Evolutionary conservation across 2,888 invertebrate genomes (phyloP), one percentile per base, ranked within the genome.

Genomic region (Digitonthophagus gazella): DNA sequence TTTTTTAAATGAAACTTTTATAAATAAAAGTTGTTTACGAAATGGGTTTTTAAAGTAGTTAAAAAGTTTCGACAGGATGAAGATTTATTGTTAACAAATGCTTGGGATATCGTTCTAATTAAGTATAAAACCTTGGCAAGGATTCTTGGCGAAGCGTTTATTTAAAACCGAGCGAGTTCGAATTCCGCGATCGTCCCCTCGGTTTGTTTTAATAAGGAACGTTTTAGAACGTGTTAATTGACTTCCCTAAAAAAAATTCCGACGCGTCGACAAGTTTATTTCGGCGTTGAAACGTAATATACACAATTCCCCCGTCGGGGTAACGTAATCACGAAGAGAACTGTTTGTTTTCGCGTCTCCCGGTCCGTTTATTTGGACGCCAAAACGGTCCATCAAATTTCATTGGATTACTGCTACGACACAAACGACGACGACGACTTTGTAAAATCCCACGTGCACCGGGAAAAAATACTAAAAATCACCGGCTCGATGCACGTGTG

Each of bases 31-130:
- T 44, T 1, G 11, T 44, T 44, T 8, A 44, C 6, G 3, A 6
- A 22, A n/a, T n/a, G n/a, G n/a, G n/a, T n/a, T n/a, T n/a, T 22
- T 22, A 22, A 22, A 4, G 22, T 3, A 22, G 6, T 44, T 44
- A 44, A 44, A 11, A 11, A 11, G 6, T 44, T 44, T 44, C 28
- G 28, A 44, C 28, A 5, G 28, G 28, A 44, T 15, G n/a, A 20
- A 61, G 18, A 61, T 61, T 61, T 61, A 61, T 61, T n/a, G n/a
- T 2, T n/a, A 19, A 19, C 61, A 18, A 61, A 61, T 61, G 61
- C 61, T 19, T 61, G n/a, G 18, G 18, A 61, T 61, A 19, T 61
- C 61, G 61, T 61, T 61, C 61, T 61, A 61, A 61, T 61, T 61
- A 61, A 61, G 20, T 19, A 44, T 8, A 44, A 44, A 44, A 44